Evolutionary conservation across 2,113 vertebrate species (phyloP).

Genomic region (Eleginops maclovinus): DNA sequence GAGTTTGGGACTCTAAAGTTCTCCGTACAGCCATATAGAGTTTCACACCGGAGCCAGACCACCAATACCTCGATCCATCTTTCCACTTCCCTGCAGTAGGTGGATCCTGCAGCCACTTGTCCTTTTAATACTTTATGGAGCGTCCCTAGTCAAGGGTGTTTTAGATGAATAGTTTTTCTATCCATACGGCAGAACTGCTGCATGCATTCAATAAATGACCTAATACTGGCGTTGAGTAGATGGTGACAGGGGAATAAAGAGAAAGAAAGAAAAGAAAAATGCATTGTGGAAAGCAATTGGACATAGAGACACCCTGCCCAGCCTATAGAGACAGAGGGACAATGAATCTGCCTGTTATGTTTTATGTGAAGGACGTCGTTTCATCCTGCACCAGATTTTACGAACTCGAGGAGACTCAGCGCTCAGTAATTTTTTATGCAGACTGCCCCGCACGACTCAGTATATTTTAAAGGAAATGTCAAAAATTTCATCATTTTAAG

Average conservation of each 20-base stretch:
- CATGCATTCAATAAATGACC: conserved; percentile 47
- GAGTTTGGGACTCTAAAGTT: conserved; percentile 59
- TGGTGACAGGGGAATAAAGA: conserved; percentile 44
- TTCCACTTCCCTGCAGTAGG: conserved; percentile 38
- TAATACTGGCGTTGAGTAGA: conserved; percentile 32
- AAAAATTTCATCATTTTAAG: conserved; percentile 65
- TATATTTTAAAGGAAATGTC: conserved; percentile 72
- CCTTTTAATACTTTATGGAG: conserved; percentile 35
- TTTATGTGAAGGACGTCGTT: conserved; percentile 74
- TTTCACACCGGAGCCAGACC: conserved; percentile 68
- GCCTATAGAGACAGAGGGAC: conserved; percentile 60
- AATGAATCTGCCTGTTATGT: conserved; percentile 71
- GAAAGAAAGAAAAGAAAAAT: conserved; percentile 25
- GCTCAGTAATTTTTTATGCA: conserved; percentile 70
- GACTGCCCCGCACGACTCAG: conserved; percentile 53
- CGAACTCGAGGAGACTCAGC: conserved; percentile 56
- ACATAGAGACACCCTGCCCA: conserved; percentile 38
- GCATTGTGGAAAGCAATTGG: conserved; percentile 38
- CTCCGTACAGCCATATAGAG: conserved; percentile 57
- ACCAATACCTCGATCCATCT: conserved; percentile 60
- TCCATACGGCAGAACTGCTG: conserved; percentile 14
- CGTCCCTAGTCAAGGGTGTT: conserved; percentile 7
- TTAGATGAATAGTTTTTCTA: conserved; percentile 45
- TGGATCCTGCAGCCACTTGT: conserved; percentile 56
- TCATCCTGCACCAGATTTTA: conserved; percentile 71